A percentile compares a stretch with the other conserved stretches of the same genome.
phyloP scores from a whole-genome alignment of 2,797 vertebrate species.

The Channa striata region DNA sequence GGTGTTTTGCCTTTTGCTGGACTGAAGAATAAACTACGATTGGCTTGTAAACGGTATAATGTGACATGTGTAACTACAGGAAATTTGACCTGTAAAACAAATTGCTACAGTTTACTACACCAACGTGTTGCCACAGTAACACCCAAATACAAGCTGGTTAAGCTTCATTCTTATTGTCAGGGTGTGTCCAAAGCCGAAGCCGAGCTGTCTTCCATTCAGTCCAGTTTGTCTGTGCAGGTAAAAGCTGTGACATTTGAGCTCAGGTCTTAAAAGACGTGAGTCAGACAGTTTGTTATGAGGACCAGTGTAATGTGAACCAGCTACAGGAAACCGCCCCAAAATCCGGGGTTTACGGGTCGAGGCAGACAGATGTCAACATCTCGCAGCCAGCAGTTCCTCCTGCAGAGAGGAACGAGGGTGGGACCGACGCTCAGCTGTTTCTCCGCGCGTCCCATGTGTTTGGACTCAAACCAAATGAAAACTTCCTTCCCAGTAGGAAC shows the following conservation, averaged over 20 bases:
- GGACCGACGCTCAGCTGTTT: neutral
- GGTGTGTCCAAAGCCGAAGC: neutral
- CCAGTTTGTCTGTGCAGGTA: slow-evolving; percentile 24
- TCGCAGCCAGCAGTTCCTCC: slow-evolving; percentile 15
- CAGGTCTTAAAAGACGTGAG: slow-evolving; percentile 49
- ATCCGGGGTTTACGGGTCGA: slow-evolving; percentile 65
- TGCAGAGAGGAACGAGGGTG: neutral
- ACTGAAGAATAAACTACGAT: too few relatives aligned
- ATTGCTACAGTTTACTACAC: too few relatives aligned
- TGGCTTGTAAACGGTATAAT: too few relatives aligned
- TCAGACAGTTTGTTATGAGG: slow-evolving; percentile 57
- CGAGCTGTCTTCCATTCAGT: neutral
- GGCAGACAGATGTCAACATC: slow-evolving; percentile 59
- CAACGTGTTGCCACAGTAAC: too few relatives aligned
- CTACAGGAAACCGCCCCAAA: slow-evolving; percentile 67
- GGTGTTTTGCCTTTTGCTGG: too few relatives aligned
- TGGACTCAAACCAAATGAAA: slow-evolving; percentile 24
- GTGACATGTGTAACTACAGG: too few relatives aligned
- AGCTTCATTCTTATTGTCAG: neutral
- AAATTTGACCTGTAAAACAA: too few relatives aligned
- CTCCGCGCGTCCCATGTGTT: slow-evolving; percentile 35
- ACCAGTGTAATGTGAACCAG: slow-evolving; percentile 64
- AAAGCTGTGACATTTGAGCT: slow-evolving; percentile 26
- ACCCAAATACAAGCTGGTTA: too few relatives aligned
- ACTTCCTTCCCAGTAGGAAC: slow-evolving; percentile 41